Evolutionary conservation across 2,888 invertebrate species (phyloP).

Genomic region (Vanessa cardui): DNA sequence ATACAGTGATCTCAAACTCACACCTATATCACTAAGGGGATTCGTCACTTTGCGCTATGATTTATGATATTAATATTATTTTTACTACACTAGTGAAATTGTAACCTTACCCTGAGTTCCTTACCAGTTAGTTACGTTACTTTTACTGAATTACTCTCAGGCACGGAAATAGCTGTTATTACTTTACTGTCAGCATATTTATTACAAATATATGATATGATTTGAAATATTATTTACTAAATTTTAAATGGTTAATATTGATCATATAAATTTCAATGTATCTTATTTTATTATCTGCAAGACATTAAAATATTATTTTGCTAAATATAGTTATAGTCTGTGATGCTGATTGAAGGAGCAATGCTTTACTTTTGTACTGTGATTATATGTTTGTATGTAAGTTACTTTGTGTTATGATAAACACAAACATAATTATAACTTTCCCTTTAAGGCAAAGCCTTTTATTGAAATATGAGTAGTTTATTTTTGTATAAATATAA

Average conservation of each 20-base stretch:
- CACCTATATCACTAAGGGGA: conserved; percentile 38
- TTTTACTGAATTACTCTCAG: not conserved
- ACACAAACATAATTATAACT: conserved; percentile 40
- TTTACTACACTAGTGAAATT: not conserved
- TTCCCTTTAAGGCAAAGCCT: conserved; percentile 57
- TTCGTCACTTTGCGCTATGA: conserved; percentile 4
- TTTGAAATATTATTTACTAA: too few relatives aligned
- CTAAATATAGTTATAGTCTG: conserved; percentile 67
- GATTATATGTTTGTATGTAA: conserved; percentile 71
- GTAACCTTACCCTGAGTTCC: not conserved
- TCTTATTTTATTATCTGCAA: not conserved
- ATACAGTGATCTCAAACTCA: conserved; percentile 50
- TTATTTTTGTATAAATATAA: conserved; percentile 53
- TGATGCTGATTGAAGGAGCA: conserved; percentile 74
- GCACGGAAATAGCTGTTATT: not conserved
- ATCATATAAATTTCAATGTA: not conserved
- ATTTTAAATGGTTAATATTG: not conserved
- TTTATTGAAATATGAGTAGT: conserved; percentile 54
- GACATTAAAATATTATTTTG: conserved; percentile 48
- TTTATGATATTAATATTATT: not conserved
- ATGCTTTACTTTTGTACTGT: conserved; percentile 82
- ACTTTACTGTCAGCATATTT: not conserved
- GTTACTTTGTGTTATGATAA: conserved; percentile 66
- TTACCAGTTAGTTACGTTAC: not conserved
- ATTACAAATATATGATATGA: too few relatives aligned